Evolutionary conservation across 2,888 invertebrate species (phyloP), one percentile per base, ranked within the genome.

Genomic region (Dicranocentrus wangi): DNA sequence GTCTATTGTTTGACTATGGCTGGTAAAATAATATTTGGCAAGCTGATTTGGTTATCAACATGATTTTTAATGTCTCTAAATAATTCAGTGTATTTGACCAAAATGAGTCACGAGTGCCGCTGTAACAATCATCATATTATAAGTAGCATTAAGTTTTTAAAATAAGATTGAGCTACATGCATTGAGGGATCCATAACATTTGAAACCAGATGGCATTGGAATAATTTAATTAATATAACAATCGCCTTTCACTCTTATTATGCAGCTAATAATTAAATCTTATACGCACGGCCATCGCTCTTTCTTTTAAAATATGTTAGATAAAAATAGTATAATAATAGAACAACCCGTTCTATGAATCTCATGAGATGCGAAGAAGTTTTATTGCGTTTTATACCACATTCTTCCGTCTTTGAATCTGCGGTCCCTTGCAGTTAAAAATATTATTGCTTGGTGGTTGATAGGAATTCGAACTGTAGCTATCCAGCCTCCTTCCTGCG

Each of bases 21-120:
- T n/a, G n/a, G n/a, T n/a, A n/a, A n/a, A n/a, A 19, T 58, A 5
- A 10, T 58, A 8, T 25, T 61, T 61, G n/a, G 17, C 61, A 17
- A n/a, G 32, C 61, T 61, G 17, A 61, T 15, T 5, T 23, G n/a
- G 5, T 21, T 42, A 43, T 42, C n/a, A 15, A n/a, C 23, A 28
- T 15, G 8, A 23, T 3, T 55, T 55, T 2, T 28, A 3, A 32
- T 32, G 17, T 61, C 63, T 63, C 73, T 63, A 73, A 73, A 73
- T 72, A 25, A 21, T 73, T 65, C 21, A 63, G 23, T 19, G 51
- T 63, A 17, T 51, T 3, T 13, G 13, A 13, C 13, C n/a, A n/a
- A n/a, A n/a, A n/a, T n/a, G n/a, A 8, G 61, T 71, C 71, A 60
- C 70, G 61, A 71, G 71, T 73, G 53, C 73, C 65, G 73, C 73